phyloP scores from a whole-genome alignment of 2,797 vertebrate species.

The Hydrocynus forskahlii region DNA sequence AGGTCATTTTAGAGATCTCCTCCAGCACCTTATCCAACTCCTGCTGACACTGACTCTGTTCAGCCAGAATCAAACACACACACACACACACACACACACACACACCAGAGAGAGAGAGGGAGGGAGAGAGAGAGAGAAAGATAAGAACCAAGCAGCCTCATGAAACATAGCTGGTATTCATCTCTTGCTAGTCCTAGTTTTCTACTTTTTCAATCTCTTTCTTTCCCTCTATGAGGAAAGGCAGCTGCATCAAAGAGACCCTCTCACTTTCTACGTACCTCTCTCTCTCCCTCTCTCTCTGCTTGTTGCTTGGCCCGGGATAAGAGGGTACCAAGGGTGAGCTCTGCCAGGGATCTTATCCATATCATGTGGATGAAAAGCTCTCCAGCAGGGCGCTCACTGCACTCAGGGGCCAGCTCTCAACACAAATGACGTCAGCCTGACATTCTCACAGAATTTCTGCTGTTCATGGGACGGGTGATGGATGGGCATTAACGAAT shows the following conservation, averaged over 20 bases:
- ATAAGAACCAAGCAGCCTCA: slow-evolving; percentile 57
- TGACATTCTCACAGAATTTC: slow-evolving; percentile 48
- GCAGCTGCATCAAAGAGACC: slow-evolving; percentile 53
- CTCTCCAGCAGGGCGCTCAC: slow-evolving; percentile 49
- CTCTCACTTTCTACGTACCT: slow-evolving; percentile 5
- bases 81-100: slow-evolving; percentile 31
- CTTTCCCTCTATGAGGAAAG: slow-evolving; percentile 41
- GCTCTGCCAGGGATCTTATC: slow-evolving; percentile 72
- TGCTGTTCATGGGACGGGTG: slow-evolving; percentile 42
- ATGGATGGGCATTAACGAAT: slow-evolving; percentile 39
- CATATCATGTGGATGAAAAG: slow-evolving; percentile 72
- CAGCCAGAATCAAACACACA: slow-evolving; percentile 23
- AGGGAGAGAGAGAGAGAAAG: slow-evolving; percentile 37
- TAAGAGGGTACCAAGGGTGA: slow-evolving; percentile 66
- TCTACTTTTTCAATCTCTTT: slow-evolving; percentile 43
- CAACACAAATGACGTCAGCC: slow-evolving; percentile 43
- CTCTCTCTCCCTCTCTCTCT: slow-evolving; percentile 11
- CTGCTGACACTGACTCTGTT: slow-evolving; percentile 88
- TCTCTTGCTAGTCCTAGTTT: slow-evolving; percentile 45
- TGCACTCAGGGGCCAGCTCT: slow-evolving; percentile 42
- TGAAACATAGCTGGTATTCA: slow-evolving; percentile 55
- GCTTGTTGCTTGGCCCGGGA: slow-evolving; percentile 71
- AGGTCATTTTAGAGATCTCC: slow-evolving; percentile 89
- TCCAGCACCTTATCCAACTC: slow-evolving; percentile 91
- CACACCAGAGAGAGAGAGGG: slow-evolving; percentile 12